Evolutionary conservation across 1,140 invertebrate species (phyloP).

Genomic region (Cephus cinctus): DNA sequence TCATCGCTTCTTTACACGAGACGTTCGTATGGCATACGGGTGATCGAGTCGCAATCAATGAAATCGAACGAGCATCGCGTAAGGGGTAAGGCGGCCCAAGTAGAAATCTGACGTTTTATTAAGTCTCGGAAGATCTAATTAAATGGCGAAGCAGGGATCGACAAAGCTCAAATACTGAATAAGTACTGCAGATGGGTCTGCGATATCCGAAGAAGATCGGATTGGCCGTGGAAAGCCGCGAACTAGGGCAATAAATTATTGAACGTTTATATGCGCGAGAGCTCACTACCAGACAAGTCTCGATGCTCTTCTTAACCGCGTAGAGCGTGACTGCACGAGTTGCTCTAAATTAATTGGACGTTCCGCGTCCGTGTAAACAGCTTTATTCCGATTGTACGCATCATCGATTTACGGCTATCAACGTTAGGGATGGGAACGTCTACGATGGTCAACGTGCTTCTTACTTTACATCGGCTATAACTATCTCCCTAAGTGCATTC

Average conservation of each 20-base stretch:
- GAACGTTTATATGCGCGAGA: conserved; percentile 12
- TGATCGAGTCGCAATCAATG: too few relatives aligned
- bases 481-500: too few relatives aligned
- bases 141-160: conserved; percentile 17
- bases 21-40: too few relatives aligned
- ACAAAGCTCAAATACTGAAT: background rate
- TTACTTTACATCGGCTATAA: too few relatives aligned
- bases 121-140: conserved; percentile 24
- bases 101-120: conserved; percentile 31
- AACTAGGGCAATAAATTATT: conserved; percentile 34
- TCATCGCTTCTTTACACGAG: too few relatives aligned
- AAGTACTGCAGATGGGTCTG: background rate
- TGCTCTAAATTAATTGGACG: conserved; percentile 35
- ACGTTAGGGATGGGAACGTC: background rate
- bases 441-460: too few relatives aligned
- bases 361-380: conserved; percentile 19
- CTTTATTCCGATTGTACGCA: too few relatives aligned
- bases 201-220: too few relatives aligned
- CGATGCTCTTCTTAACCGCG: too few relatives aligned
- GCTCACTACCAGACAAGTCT: conserved; percentile 25
- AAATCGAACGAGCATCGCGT: conserved; percentile 17
- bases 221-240: too few relatives aligned
- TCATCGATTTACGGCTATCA: conserved; percentile 21
- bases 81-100: too few relatives aligned
- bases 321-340: conserved; percentile 18